Percentiles rank a stretch among this genome's conserved stretches.
phyloP scores from a whole-genome alignment of 2,797 vertebrate species.

The Carapus acus region DNA sequence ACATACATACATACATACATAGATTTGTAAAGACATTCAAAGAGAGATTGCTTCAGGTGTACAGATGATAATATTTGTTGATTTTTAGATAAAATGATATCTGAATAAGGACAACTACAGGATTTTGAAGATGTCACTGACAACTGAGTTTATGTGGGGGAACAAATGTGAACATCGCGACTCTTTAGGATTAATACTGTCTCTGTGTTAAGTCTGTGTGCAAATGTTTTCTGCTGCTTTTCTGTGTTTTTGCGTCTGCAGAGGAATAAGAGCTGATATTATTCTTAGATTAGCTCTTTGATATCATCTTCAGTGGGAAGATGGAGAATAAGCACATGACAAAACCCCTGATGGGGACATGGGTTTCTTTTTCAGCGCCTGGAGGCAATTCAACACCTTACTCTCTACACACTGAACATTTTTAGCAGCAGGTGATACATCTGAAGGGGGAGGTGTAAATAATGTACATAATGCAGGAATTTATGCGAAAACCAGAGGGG shows the following conservation, averaged over 20 bases:
- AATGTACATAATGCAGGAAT: too few relatives aligned
- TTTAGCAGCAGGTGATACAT: background rate
- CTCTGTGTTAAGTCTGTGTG: slow-evolving; percentile 6
- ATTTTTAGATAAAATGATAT: too few relatives aligned
- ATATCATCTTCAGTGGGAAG: slow-evolving; percentile 37
- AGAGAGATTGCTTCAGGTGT: too few relatives aligned
- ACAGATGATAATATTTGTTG: too few relatives aligned
- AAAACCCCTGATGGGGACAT: slow-evolving; percentile 6
- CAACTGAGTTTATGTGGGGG: background rate
- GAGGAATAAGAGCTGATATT: too few relatives aligned
- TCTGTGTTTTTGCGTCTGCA: too few relatives aligned
- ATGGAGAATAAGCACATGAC: too few relatives aligned
- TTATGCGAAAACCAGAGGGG: slow-evolving; percentile 28
- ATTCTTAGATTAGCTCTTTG: slow-evolving; percentile 37
- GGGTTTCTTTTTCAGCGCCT: background rate
- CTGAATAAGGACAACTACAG: slow-evolving; percentile 23
- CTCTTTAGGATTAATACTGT: slow-evolving; percentile 12
- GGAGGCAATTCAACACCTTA: slow-evolving; percentile 1
- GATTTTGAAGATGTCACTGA: slow-evolving; percentile 8
- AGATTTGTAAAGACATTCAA: too few relatives aligned
- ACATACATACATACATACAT: too few relatives aligned
- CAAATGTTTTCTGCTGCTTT: too few relatives aligned
- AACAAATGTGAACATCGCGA: slow-evolving; percentile 2
- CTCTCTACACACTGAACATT: background rate
- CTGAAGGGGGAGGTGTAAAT: slow-evolving; percentile 10